Evolutionary conservation across 2,797 vertebrate genomes (phyloP).

Genomic region (Pangasius krempfi): DNA sequence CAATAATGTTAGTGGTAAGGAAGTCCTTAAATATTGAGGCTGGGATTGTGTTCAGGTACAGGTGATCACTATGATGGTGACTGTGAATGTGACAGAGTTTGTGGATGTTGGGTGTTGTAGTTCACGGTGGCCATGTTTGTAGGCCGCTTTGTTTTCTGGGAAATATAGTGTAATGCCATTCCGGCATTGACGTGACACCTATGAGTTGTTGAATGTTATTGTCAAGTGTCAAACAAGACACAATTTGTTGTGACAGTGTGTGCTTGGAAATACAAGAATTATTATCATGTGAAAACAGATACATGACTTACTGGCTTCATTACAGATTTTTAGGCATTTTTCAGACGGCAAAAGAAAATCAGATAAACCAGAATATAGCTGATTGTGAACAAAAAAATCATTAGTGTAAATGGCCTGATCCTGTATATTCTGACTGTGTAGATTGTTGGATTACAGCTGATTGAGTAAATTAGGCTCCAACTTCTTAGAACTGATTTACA

Average conservation of each 20-base stretch:
- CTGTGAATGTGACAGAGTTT: not conserved
- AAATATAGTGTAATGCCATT: not conserved
- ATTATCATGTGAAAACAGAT: not conserved
- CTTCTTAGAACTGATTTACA: no score
- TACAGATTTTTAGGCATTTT: not conserved
- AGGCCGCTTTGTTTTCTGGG: not conserved
- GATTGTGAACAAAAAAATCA: not conserved
- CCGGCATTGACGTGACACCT: not conserved
- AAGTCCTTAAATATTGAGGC: not conserved
- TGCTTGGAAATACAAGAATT: not conserved
- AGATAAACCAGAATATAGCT: not conserved
- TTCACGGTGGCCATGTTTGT: not conserved
- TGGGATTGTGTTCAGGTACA: not conserved
- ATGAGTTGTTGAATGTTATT: not conserved
- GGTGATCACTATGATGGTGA: not conserved
- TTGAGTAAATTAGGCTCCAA: not conserved
- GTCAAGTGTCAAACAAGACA: not conserved
- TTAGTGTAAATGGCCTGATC: not conserved
- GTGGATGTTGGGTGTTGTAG: not conserved
- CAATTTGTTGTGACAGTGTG: not conserved
- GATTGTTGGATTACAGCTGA: not conserved
- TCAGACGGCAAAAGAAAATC: not conserved
- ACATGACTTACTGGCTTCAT: not conserved
- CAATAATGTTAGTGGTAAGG: not conserved
- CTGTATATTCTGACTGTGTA: not conserved